A percentile compares a stretch with the other conserved stretches of the same genome.
phyloP scores from a whole-genome alignment of 1,140 invertebrate species.

The Homalodisca vitripennis region DNA sequence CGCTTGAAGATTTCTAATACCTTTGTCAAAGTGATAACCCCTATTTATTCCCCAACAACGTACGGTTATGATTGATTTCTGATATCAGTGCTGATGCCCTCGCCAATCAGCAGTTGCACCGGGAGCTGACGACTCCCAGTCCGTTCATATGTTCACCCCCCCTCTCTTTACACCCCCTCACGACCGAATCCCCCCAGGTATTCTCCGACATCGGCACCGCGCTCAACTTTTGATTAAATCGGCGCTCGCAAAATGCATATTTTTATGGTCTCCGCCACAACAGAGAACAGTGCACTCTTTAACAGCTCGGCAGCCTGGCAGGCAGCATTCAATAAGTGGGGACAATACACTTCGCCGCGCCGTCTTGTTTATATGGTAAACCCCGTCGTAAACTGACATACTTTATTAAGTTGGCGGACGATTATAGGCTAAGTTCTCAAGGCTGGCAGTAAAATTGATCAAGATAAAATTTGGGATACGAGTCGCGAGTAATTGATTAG shows the following conservation, averaged over 20 bases:
- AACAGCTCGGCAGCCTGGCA: not conserved
- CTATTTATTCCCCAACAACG: no score
- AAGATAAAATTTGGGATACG: no score
- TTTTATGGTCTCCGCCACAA: slow-evolving; percentile 10
- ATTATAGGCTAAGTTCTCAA: no score
- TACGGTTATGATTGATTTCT: no score
- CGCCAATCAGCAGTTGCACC: no score
- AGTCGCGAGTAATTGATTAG: no score
- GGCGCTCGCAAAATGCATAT: slow-evolving; percentile 18
- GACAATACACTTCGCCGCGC: not conserved
- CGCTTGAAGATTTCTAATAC: no score
- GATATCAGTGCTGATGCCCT: no score
- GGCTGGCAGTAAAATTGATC: no score
- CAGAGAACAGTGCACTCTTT: not conserved
- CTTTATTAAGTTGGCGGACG: slow-evolving; percentile 9
- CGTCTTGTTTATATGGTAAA: slow-evolving; percentile 23
- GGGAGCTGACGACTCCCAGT: not conserved
- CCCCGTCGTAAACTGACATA: slow-evolving; percentile 4
- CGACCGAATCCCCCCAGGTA: not conserved
- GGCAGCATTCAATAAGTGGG: not conserved
- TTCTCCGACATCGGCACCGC: slow-evolving; percentile 4
- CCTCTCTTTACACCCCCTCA: not conserved
- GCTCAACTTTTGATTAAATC: slow-evolving; percentile 25
- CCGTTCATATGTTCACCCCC: not conserved
- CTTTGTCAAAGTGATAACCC: no score